These are phyloP conservation scores for Lamellibrachia luymesi DNA, from an alignment of 1,140 invertebrate genomes.

Conservation along the genomic window DNA sequence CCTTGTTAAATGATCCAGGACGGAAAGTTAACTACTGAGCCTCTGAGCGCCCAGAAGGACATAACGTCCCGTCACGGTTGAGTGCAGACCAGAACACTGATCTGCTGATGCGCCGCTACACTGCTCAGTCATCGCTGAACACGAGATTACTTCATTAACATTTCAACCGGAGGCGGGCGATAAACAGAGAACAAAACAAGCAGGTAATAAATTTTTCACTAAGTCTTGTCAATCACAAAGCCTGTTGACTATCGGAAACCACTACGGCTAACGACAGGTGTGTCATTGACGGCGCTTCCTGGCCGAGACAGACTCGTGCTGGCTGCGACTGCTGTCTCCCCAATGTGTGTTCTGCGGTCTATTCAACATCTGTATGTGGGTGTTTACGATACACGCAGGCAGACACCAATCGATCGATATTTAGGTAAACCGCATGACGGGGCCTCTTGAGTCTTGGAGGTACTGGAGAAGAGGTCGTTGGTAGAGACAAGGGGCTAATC, in stretches of 20 bases:
- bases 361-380: not conserved
- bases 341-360: not conserved
- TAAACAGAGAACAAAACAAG: not conserved
- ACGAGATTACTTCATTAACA: not conserved
- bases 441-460: not conserved
- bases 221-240: not conserved
- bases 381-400: not conserved
- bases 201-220: not conserved
- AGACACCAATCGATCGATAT: not conserved
- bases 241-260: not conserved
- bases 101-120: not conserved
- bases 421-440: not conserved
- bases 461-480: not conserved
- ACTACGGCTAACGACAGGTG: not conserved
- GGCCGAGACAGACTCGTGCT: not conserved
- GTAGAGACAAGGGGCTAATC: not conserved
- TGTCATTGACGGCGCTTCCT: not conserved
- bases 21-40: not conserved
- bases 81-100: not conserved
- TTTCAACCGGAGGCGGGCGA: not conserved
- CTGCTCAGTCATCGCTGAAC: not conserved
- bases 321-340: not conserved
- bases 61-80: not conserved
- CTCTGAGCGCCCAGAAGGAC: not conserved
- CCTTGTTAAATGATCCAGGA: not conserved